Conservation (phyloP, 2,797 vertebrate species). For the Cirrhinus mrigala region DNA sequence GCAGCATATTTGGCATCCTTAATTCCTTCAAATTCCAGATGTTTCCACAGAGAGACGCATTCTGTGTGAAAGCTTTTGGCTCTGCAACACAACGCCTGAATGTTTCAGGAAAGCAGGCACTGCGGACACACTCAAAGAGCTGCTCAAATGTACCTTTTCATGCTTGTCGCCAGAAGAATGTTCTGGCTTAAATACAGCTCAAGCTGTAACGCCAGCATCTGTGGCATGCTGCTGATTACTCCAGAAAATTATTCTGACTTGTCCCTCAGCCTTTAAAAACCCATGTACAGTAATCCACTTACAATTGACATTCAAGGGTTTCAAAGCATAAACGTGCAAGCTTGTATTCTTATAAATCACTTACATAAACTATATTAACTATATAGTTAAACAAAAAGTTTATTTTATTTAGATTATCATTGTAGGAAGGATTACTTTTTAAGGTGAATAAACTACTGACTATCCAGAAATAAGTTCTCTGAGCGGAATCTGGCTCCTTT, state of each 20-base stretch:
- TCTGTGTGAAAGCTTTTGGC: constrained; percentile 43
- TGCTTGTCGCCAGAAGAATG: constrained; percentile 47
- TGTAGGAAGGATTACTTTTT: not conserved
- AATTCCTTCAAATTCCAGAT: constrained; percentile 47
- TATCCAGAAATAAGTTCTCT: not conserved
- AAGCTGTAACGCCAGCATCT: constrained; percentile 38
- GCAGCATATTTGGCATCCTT: constrained; percentile 45
- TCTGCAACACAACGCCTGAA: constrained; percentile 22
- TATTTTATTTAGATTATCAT: not conserved
- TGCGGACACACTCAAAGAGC: constrained; percentile 24
- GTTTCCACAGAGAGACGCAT: constrained; percentile 46
- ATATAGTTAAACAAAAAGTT: not conserved
- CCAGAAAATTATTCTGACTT: constrained; percentile 47
- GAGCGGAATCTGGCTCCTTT: not conserved
- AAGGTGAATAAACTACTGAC: not conserved
- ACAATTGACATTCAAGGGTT: not conserved
- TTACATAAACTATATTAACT: not conserved
- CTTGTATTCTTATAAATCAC: not conserved
- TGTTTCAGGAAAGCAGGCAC: constrained; percentile 37
- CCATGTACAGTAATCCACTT: constrained; percentile 28
- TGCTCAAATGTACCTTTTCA: constrained; percentile 42
- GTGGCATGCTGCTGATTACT: constrained; percentile 43
- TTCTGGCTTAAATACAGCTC: constrained; percentile 44
- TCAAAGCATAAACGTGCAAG: not conserved
- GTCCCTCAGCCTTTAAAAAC: constrained; percentile 20